Evolutionary conservation across 1,140 invertebrate species (phyloP).

Genomic region (Ptiloglossa arizonensis): DNA sequence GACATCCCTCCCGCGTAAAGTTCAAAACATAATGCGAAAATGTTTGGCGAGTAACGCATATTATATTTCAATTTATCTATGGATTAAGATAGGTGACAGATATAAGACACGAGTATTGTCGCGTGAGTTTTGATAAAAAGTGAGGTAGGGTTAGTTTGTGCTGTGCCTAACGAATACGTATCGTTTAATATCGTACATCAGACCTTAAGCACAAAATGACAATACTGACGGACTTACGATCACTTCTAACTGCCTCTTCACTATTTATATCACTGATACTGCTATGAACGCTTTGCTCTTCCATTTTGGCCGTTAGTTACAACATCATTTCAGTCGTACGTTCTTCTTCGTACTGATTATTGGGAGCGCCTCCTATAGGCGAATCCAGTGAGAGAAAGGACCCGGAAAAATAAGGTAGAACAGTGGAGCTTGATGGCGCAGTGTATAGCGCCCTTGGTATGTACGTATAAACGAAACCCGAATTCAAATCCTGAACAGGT

Average conservation of each 20-base stretch:
- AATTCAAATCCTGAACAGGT: conserved; percentile 25
- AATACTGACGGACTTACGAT: conserved; percentile 71
- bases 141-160: conserved; percentile 52
- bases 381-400: conserved; percentile 37
- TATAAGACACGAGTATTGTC: conserved; percentile 43
- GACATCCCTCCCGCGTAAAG: conserved; percentile 9
- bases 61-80: conserved; percentile 7
- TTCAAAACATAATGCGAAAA: conserved; percentile 14
- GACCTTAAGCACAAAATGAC: not conserved
- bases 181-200: conserved; percentile 6
- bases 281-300: conserved; percentile 79
- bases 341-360: conserved; percentile 48
- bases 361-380: conserved; percentile 43
- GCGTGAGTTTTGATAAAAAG: conserved; percentile 43
- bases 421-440: not conserved
- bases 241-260: conserved; percentile 77
- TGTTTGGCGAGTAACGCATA: not conserved
- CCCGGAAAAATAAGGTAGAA: conserved; percentile 39
- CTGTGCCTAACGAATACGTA: conserved; percentile 12
- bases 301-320: conserved; percentile 80
- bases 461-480: conserved; percentile 1
- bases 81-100: conserved; percentile 30
- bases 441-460: conserved; percentile 3
- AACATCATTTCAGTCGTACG: conserved; percentile 71
- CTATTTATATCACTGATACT: conserved; percentile 82